These are phyloP conservation scores for Drosophila neocordata DNA, from an alignment of 1,140 invertebrate species.

Conservation along the genomic window DNA sequence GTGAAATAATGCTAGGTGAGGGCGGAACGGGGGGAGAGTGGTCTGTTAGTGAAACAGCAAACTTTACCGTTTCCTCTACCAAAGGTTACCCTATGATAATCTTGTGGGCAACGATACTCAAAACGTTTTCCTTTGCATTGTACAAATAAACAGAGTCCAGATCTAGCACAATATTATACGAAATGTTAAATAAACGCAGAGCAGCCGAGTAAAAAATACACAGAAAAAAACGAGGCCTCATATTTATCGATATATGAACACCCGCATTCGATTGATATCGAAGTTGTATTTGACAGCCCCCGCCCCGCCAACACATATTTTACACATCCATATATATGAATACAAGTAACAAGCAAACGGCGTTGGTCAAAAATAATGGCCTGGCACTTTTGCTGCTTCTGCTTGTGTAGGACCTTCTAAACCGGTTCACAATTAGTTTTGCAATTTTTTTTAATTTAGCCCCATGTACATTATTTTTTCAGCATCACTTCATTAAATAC, in stretches of 20 bases:
- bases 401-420: background rate
- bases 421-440: background rate
- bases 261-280: background rate
- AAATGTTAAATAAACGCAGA: constrained; percentile 14
- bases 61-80: constrained; percentile 11
- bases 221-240: constrained; percentile 37
- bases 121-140: background rate
- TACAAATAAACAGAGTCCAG: constrained; percentile 6
- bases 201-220: constrained; percentile 22
- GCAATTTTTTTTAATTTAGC: too few relatives aligned
- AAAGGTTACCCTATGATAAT: background rate
- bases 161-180: background rate
- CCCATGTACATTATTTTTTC: too few relatives aligned
- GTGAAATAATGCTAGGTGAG: constrained; percentile 11
- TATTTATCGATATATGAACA: constrained; percentile 22
- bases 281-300: background rate
- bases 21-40: constrained; percentile 11
- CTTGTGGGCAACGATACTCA: background rate
- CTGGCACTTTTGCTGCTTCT: background rate
- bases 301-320: background rate
- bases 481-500: too few relatives aligned
- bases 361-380: background rate
- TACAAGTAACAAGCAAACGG: background rate
- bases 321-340: background rate
- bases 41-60: constrained; percentile 12